These are phyloP conservation scores for Labeo calbasu DNA, from an alignment of 2,797 vertebrate genomes.

Conservation along the genomic window DNA sequence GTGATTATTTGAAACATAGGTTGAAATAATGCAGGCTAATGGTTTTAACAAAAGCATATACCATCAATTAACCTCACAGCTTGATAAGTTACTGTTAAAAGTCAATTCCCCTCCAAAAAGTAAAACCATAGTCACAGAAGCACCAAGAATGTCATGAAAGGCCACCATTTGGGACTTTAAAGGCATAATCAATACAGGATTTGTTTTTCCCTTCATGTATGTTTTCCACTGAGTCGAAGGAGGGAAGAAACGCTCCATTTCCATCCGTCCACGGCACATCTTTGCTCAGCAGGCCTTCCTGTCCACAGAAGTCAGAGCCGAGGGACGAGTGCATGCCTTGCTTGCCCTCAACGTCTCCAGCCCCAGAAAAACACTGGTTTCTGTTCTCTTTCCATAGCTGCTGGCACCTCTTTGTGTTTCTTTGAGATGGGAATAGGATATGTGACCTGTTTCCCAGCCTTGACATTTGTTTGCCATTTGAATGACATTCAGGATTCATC, in stretches of 20 bases:
- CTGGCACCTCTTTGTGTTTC: conserved; percentile 44
- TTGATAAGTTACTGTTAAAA: background rate
- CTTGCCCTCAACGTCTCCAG: conserved; percentile 54
- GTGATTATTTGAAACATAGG: background rate
- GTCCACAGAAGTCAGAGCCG: conserved; percentile 49
- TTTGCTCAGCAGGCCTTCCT: conserved; percentile 56
- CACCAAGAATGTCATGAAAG: conserved; percentile 1
- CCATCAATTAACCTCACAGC: background rate
- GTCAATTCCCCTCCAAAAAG: background rate
- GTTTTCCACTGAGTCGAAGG: conserved; percentile 38
- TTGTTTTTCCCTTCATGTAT: conserved; percentile 47
- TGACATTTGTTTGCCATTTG: conserved; percentile 43
- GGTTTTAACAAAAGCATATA: background rate
- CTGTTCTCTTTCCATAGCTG: conserved; percentile 44
- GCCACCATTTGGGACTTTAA: conserved; percentile 4
- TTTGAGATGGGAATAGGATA: conserved; percentile 65
- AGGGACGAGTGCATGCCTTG: conserved; percentile 42
- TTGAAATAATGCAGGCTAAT: background rate
- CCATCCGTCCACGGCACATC: conserved; percentile 53
- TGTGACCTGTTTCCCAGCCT: conserved; percentile 64
- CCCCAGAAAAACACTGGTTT: conserved; percentile 65
- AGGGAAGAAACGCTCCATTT: conserved; percentile 61
- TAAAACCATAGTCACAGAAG: background rate
- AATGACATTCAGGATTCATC: conserved; percentile 41
- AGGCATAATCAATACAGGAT: conserved; percentile 35